Evolutionary conservation across 2,888 invertebrate genomes (phyloP), one percentile per base, ranked within the genome.

Genomic region (Brachylomia viminalis): DNA sequence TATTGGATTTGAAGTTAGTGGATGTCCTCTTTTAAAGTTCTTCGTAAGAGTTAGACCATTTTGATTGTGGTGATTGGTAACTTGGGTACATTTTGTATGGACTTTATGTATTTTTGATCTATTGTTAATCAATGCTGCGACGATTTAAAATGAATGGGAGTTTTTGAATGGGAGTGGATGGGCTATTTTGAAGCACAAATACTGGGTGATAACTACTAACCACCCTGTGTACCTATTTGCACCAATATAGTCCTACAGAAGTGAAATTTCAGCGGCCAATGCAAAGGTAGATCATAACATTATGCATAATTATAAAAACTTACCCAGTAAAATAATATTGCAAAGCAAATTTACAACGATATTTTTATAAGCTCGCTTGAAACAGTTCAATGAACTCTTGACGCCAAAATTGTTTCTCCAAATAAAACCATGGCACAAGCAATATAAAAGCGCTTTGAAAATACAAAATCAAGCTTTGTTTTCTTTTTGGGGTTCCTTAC

Each of bases 301-400:
- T n/a, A 11, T 33, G 56, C 58, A 56, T n/a, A 30, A n/a, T 33
- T 67, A 23, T 56, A 42, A 49, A 81, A 64, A 27, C 10, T 20
- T 42, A 20, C 10, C 5, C 17, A n/a, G 15, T n/a, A 27, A 52
- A 59, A 52, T 52, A 58, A 45, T 27, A 52, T 27, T 52, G 15
- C 17, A 49, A 76, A 58, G 56, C 27, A 42, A 59, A 54, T 81
- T 15, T 47, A 49, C 17, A 52, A 64, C 15, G n/a, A 30, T 58
- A n/a, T 65, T 62, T 67, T 67, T 59, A 62, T 38, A 77, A 72
- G 58, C 59, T 76, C 33, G 61, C 64, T 67, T 70, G 27, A 66
- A 74, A 67, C 38, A 64, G 88, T 75, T 69, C 83, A 75, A 79
- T 74, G 73, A 83, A 75, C 86, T 47, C 56, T 52, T 56, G 71